phyloP scores from a whole-genome alignment of 2,888 invertebrate genomes.

The Abrostola triplasia region DNA sequence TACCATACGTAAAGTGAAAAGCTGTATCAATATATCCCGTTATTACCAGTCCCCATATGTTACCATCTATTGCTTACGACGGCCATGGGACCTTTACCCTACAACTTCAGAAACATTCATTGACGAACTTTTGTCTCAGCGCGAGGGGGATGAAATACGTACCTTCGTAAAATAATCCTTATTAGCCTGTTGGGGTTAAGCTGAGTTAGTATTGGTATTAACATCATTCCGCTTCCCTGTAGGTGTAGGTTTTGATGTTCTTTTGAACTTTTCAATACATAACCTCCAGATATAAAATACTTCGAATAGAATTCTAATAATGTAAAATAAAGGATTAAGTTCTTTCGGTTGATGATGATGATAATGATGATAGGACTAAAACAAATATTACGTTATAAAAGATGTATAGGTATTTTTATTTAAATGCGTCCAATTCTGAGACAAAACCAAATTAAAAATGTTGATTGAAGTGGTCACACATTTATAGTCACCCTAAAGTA shows the following conservation, averaged over 20 bases:
- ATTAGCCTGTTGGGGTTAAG: background rate
- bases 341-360: no score
- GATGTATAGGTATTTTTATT: no score
- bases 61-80: conserved; percentile 27
- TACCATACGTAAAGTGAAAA: conserved; percentile 7
- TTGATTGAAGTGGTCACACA: background rate
- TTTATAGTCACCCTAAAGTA: background rate
- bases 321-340: no score
- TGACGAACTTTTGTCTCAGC: conserved; percentile 32
- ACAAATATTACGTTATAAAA: no score
- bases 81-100: conserved; percentile 15
- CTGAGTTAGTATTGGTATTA: background rate
- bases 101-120: conserved; percentile 34
- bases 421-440: no score
- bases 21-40: conserved; percentile 27
- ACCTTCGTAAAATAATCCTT: conserved; percentile 3
- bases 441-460: no score
- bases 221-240: no score
- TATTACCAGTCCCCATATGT: conserved; percentile 35
- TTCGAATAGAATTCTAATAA: no score
- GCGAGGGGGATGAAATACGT: conserved; percentile 11
- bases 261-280: no score
- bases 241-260: no score
- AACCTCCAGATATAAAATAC: no score
- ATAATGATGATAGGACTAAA: no score